phyloP scores from a whole-genome alignment of 1,140 invertebrate genomes.

The Orussus abietinus region DNA sequence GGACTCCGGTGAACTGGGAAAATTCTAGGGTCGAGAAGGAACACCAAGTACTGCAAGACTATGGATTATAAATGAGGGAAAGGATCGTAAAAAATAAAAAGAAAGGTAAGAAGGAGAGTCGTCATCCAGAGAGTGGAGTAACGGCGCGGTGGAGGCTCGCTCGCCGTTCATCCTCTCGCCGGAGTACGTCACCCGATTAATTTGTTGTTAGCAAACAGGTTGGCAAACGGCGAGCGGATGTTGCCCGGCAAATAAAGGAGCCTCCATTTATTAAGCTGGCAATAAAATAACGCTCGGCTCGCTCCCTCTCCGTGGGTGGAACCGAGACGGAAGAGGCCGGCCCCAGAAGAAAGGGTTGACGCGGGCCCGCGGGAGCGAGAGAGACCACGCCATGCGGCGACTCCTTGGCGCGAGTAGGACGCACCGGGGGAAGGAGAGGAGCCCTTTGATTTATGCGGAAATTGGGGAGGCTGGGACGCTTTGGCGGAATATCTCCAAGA shows the following conservation, averaged over 20 bases:
- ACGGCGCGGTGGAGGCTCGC: too few species aligned
- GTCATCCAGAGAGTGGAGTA: too few species aligned
- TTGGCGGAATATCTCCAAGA: too few species aligned
- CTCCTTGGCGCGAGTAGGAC: too few species aligned
- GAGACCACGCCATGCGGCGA: too few species aligned
- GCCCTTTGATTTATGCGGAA: conserved; percentile 34
- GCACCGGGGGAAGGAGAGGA: conserved; percentile 10
- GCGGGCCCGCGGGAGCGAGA: conserved; percentile 12
- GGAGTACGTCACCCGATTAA: conserved; percentile 50
- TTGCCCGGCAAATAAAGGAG: conserved; percentile 47
- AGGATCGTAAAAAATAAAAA: too few species aligned
- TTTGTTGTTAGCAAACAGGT: conserved; percentile 53
- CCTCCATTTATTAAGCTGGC: conserved; percentile 51
- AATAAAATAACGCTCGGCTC: conserved; percentile 45
- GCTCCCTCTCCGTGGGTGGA: conserved; percentile 25
- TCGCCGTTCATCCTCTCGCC: too few species aligned
- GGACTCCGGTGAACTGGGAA: too few species aligned
- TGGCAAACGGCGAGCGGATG: conserved; percentile 50
- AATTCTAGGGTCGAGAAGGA: too few species aligned
- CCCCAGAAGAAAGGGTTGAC: conserved; percentile 15
- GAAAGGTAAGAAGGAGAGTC: too few species aligned
- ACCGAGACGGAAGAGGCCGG: conserved; percentile 17
- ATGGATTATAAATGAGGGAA: too few species aligned
- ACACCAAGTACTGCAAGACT: too few species aligned
- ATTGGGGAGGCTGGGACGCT: conserved; percentile 23